phyloP scores from a whole-genome alignment of 2,888 invertebrate genomes.

The Cantharis rufa region DNA sequence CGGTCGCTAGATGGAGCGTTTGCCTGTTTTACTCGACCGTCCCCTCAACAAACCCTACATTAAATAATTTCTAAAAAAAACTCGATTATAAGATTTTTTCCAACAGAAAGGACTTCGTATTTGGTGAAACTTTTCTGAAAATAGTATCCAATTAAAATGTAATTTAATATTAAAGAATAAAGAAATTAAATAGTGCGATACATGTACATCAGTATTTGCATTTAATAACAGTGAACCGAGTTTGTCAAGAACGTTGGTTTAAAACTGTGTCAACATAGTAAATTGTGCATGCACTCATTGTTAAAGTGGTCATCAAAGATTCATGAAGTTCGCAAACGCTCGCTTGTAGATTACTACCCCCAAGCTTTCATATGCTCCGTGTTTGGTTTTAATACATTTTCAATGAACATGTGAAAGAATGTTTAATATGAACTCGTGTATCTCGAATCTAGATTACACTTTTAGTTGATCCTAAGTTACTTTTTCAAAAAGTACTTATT shows the following conservation, averaged over 20 bases:
- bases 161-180: not conserved
- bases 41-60: not conserved
- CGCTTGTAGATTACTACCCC: conserved; percentile 32
- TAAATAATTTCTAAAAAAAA: no score
- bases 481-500: not conserved
- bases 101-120: not conserved
- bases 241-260: conserved; percentile 38
- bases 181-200: not conserved
- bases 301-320: conserved; percentile 54
- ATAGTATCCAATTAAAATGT: not conserved
- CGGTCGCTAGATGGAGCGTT: not conserved
- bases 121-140: not conserved
- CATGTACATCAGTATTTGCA: conserved; percentile 17
- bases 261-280: conserved; percentile 58
- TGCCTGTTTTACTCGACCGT: not conserved
- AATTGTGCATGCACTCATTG: conserved; percentile 57
- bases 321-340: conserved; percentile 47
- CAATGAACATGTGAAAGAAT: conserved; percentile 54
- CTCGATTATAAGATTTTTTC: no score
- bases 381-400: conserved; percentile 57
- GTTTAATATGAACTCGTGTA: conserved; percentile 36
- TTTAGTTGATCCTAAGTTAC: not conserved
- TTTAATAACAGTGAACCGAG: conserved; percentile 26
- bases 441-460: conserved; percentile 34
- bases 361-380: conserved; percentile 38